These are phyloP conservation scores for Drosophila eohydei DNA, from an alignment of 2,888 invertebrate species.

Conservation along the genomic window DNA sequence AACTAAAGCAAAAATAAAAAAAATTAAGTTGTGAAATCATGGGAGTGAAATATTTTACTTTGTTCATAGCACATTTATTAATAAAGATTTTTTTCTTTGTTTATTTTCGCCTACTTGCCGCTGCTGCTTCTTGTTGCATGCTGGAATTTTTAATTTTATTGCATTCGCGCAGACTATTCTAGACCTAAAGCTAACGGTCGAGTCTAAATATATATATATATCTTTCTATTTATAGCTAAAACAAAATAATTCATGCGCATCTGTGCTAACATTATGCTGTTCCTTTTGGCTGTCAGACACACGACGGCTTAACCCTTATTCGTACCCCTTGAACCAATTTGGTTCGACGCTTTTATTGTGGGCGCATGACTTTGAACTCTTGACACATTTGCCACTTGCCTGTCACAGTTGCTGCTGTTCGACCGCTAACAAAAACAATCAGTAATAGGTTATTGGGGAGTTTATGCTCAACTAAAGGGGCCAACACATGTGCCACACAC, in stretches of 20 bases:
- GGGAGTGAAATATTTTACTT: conserved; percentile 77
- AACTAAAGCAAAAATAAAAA: not conserved
- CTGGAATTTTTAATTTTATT: conserved; percentile 63
- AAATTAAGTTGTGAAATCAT: conserved; percentile 66
- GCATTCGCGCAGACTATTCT: not conserved
- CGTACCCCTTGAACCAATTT: conserved; percentile 21
- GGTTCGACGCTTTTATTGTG: conserved; percentile 41
- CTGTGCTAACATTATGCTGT: conserved; percentile 57
- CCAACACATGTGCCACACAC: conserved; percentile 22
- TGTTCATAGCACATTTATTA: conserved; percentile 72
- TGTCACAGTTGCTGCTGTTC: conserved; percentile 60
- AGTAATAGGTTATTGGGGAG: conserved; percentile 69
- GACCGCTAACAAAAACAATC: conserved; percentile 12
- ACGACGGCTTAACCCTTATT: conserved; percentile 54
- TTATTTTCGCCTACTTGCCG: not conserved
- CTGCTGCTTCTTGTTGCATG: conserved; percentile 13
- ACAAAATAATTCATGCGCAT: conserved; percentile 68
- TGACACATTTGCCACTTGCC: conserved; percentile 73
- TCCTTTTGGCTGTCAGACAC: conserved; percentile 37
- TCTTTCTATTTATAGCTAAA: not conserved
- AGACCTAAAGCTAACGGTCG: not conserved
- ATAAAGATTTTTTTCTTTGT: conserved; percentile 56
- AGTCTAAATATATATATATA: not conserved
- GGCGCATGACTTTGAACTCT: conserved; percentile 72
- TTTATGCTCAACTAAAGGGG: conserved; percentile 42